These are phyloP conservation scores for Eonycteris spelaea DNA, from an alignment of 2,113 vertebrate species.

Conservation along the genomic window DNA sequence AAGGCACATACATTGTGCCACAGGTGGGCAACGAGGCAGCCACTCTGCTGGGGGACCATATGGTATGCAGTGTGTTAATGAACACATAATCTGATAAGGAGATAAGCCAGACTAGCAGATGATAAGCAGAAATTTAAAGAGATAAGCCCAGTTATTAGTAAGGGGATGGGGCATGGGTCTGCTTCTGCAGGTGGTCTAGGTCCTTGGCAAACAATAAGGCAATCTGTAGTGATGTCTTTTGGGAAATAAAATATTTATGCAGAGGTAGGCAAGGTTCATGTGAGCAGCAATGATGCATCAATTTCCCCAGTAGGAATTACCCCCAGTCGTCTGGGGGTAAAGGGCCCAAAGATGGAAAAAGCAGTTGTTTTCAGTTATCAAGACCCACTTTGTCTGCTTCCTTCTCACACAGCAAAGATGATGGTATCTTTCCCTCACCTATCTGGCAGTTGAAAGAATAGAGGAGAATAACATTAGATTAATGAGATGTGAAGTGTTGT, in stretches of 20 bases:
- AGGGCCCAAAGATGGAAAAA: neutral
- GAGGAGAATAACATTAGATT: neutral
- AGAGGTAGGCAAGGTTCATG: neutral
- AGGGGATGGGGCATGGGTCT: neutral
- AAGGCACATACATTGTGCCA: neutral
- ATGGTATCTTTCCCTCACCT: neutral
- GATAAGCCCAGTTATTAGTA: neutral
- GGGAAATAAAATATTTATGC: constrained; percentile 9
- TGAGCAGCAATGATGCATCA: neutral
- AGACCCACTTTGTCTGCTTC: neutral
- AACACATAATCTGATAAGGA: constrained; percentile 33
- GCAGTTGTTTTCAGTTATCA: neutral
- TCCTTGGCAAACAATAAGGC: neutral
- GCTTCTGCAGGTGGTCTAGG: neutral
- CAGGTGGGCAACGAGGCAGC: neutral
- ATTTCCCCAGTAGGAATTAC: neutral
- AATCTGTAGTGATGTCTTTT: neutral
- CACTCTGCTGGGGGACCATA: neutral
- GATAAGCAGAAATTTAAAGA: neutral
- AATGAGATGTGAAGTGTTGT: neutral
- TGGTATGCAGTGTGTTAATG: neutral
- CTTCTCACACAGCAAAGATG: neutral
- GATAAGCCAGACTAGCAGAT: constrained; percentile 19
- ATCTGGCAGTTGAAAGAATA: neutral
- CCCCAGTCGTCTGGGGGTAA: accelerated